Percentiles rank a stretch among this genome's conserved stretches.
Conservation (phyloP, 2,888 invertebrate species). For the Mylabris sibirica region DNA sequence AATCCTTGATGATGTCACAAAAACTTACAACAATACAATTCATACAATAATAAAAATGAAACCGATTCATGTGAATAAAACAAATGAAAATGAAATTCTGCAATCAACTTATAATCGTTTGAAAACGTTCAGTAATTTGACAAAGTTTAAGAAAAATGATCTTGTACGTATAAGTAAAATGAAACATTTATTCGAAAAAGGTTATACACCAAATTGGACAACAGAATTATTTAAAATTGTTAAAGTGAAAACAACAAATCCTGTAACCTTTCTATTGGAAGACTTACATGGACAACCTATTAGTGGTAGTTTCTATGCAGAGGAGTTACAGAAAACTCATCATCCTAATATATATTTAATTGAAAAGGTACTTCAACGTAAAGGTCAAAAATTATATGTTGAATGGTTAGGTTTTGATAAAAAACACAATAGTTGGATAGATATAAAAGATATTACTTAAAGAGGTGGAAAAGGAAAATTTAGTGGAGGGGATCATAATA, state of each 20-base stretch:
- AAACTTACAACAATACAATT: conserved; percentile 48
- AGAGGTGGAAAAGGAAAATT: too few relatives aligned
- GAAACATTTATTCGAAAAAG: conserved; percentile 51
- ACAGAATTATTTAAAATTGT: conserved; percentile 52
- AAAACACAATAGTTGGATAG: conserved; percentile 47
- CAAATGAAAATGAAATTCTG: conserved; percentile 46
- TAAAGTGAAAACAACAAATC: conserved; percentile 46
- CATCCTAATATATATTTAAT: conserved; percentile 43
- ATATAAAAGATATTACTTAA: conserved; percentile 28
- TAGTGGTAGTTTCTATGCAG: conserved; percentile 46
- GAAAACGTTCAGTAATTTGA: conserved; percentile 38
- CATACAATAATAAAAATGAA: conserved; percentile 51
- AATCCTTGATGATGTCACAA: conserved; percentile 25
- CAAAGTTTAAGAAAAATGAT: conserved; percentile 44
- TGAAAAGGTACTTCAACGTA: conserved; percentile 42
- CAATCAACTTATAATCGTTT: conserved; percentile 36
- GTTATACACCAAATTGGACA: conserved; percentile 52
- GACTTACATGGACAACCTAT: conserved; percentile 44
- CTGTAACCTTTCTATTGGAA: conserved; percentile 47
- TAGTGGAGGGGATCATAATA: background rate
- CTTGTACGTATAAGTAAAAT: conserved; percentile 49
- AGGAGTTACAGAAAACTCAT: conserved; percentile 43
- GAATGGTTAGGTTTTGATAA: conserved; percentile 43
- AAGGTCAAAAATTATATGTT: conserved; percentile 38
- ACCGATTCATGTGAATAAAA: conserved; percentile 49